A percentile compares a stretch with the other conserved stretches of the same genome.
Evolutionary conservation across 2,113 vertebrate species (phyloP).

Genomic region (Calidris pugnax): DNA sequence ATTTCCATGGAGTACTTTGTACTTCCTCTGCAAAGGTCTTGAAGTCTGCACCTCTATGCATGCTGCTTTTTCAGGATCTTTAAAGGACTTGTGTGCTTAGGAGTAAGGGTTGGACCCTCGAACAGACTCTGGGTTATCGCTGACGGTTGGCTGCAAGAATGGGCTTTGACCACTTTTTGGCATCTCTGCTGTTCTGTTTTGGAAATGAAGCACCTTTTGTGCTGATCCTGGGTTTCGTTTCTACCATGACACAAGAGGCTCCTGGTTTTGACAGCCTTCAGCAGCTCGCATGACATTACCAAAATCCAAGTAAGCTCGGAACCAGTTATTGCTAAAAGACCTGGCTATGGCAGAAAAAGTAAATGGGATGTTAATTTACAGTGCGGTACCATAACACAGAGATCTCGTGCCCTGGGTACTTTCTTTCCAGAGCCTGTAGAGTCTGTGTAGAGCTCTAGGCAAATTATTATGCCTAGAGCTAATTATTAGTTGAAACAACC

Average conservation of each 20-base stretch:
- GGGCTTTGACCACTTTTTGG: not conserved
- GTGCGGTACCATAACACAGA: not conserved
- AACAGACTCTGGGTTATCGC: not conserved
- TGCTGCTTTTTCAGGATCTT: accelerated
- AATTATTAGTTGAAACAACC: not conserved
- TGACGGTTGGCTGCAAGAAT: not conserved
- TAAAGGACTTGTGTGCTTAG: not conserved
- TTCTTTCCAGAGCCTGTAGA: not conserved
- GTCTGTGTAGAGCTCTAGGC: not conserved
- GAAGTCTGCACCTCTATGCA: not conserved
- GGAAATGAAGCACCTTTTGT: not conserved
- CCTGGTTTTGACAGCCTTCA: not conserved
- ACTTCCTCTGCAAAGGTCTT: not conserved
- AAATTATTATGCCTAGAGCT: too few relatives aligned
- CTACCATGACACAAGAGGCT: not conserved
- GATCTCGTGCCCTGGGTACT: not conserved
- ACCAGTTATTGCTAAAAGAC: not conserved
- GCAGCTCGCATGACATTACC: not conserved
- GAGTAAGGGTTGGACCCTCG: not conserved
- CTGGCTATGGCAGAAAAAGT: not conserved
- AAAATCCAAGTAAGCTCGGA: not conserved
- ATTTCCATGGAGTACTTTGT: not conserved
- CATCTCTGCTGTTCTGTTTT: not conserved
- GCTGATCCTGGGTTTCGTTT: not conserved
- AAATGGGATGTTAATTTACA: not conserved